phyloP scores from a whole-genome alignment of 30 jellyfish, hydroid and myxozoan species.

The Phacellophora camtschatica region DNA sequence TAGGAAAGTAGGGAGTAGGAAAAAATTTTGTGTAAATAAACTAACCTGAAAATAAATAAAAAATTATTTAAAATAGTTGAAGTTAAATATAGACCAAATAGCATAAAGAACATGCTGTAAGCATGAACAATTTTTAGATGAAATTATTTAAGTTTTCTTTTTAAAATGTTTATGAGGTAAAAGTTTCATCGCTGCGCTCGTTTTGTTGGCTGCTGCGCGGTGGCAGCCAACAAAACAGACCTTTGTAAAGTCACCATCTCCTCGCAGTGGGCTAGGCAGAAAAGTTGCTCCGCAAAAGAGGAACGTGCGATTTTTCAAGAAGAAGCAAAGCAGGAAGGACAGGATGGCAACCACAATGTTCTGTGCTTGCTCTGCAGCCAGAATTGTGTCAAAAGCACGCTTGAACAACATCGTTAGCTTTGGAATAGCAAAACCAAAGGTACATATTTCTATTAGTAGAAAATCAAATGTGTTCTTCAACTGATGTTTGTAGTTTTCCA shows the following conservation, averaged over 20 bases:
- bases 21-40: no score
- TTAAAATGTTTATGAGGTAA: not conserved
- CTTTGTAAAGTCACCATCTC: not conserved
- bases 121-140: no score
- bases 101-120: no score
- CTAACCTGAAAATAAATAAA: no score
- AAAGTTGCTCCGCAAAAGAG: not conserved
- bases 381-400: not conserved
- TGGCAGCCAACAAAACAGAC: not conserved
- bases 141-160: no score
- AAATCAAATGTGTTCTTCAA: not conserved
- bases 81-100: no score
- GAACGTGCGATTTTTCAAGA: not conserved
- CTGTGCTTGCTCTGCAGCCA: not conserved
- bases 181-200: not conserved
- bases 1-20: no score
- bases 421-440: not conserved
- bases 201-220: not conserved
- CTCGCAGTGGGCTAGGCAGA: not conserved
- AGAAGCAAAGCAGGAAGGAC: not conserved
- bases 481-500: not conserved
- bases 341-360: slow-evolving; percentile 11
- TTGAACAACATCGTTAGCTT: not conserved
- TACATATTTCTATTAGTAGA: not conserved
- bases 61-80: no score